phyloP scores from a whole-genome alignment of 2,113 vertebrate species.

The Rhagologus leucostigma region DNA sequence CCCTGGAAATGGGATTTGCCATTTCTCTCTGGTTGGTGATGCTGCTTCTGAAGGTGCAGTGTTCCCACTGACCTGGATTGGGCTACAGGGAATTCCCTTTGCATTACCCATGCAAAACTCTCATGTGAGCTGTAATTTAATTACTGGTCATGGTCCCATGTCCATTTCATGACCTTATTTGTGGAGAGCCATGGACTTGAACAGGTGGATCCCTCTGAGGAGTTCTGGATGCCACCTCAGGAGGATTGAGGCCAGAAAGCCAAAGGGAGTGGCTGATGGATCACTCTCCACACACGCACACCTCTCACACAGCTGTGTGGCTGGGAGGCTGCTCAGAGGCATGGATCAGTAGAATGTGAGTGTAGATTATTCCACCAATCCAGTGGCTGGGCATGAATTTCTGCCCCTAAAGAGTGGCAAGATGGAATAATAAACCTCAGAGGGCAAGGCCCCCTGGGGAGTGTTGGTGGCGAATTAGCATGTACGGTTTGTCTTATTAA shows the following conservation, averaged over 20 bases:
- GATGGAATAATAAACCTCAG: not conserved
- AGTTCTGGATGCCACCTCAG: not conserved
- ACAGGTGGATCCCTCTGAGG: not conserved
- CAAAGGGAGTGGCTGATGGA: not conserved
- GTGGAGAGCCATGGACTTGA: not conserved
- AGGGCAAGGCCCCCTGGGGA: not conserved
- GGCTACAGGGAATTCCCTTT: not conserved
- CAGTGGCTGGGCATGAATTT: not conserved
- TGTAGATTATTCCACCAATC: not conserved
- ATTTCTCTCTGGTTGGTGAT: not conserved
- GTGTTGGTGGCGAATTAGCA: not conserved
- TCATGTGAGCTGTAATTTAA: not conserved
- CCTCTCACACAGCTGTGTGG: not conserved
- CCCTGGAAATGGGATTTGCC: not conserved
- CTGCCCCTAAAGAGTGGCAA: not conserved
- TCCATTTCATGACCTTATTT: not conserved
- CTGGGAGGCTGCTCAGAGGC: not conserved
- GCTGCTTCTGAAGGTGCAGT: not conserved
- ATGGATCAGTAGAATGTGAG: not conserved
- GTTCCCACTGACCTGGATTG: not conserved
- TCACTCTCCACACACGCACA: rapidly evolving
- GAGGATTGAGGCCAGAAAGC: not conserved
- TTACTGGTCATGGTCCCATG: not conserved
- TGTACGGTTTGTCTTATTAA: not conserved
- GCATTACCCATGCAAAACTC: not conserved